Percentiles rank a stretch among this genome's conserved stretches.
These are phyloP conservation scores for Toxotes lorentzi DNA, from an alignment of 2,797 vertebrate species.

Conservation along the genomic window DNA sequence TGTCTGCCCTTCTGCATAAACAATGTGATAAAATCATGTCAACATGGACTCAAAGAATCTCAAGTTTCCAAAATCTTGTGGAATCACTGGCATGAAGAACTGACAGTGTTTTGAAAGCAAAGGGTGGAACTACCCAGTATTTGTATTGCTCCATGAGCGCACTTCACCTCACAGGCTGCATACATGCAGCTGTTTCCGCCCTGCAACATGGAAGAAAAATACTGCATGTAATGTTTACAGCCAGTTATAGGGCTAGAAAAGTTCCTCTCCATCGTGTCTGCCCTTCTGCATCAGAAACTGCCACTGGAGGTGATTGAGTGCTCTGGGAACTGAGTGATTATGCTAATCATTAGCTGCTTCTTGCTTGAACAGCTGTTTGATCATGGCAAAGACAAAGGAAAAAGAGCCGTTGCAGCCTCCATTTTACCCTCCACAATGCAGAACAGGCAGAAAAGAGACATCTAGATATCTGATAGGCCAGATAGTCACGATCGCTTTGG, in stretches of 20 bases:
- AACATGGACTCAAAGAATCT: not conserved
- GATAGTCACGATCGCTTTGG: constrained; percentile 6
- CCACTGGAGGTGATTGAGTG: constrained; percentile 64
- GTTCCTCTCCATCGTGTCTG: constrained; percentile 57
- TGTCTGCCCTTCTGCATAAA: not conserved
- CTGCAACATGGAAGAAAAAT: not conserved
- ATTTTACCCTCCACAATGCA: constrained; percentile 32
- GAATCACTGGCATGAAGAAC: not conserved
- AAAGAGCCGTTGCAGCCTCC: constrained; percentile 51
- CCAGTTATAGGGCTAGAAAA: constrained; percentile 52
- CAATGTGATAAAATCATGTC: not conserved
- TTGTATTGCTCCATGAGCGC: not conserved
- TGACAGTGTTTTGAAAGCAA: not conserved
- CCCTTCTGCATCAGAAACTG: constrained; percentile 61
- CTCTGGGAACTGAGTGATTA: constrained; percentile 70
- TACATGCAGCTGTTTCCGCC: not conserved
- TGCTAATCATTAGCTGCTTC: constrained; percentile 72
- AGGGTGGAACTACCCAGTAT: not conserved
- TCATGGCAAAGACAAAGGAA: constrained; percentile 58
- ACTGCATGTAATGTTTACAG: constrained; percentile 51
- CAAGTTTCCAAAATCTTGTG: not conserved
- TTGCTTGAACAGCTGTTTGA: constrained; percentile 66
- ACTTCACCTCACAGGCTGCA: constrained; percentile 27
- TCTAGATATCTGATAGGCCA: constrained; percentile 7
- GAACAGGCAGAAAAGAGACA: constrained; percentile 29